Conservation (phyloP, 2,113 vertebrate species). For the Athene noctua region DNA sequence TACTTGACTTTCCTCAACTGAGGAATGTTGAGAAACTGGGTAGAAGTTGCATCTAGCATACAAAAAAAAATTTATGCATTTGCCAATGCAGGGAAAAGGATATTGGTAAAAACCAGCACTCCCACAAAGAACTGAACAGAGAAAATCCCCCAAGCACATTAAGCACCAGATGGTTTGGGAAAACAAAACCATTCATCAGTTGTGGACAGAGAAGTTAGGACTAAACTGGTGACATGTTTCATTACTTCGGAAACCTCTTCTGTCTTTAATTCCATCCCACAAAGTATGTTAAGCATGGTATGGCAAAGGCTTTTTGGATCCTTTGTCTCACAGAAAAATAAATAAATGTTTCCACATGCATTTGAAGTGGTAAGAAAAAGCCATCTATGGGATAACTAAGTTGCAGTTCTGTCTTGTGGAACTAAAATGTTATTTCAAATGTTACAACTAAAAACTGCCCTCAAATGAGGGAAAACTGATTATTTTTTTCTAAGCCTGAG, state of each 20-base stretch:
- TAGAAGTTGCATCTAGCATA: not conserved
- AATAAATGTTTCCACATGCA: not conserved
- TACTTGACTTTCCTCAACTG: not conserved
- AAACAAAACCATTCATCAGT: not conserved
- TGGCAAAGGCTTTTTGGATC: not conserved
- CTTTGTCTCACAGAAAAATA: not conserved
- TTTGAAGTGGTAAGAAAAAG: not conserved
- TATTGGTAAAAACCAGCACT: not conserved
- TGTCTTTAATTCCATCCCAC: not conserved
- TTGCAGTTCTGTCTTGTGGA: not conserved
- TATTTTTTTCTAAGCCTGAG: not conserved
- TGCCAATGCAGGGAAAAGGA: not conserved
- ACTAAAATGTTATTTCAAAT: not conserved
- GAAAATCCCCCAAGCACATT: not conserved
- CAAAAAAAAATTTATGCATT: fast-evolving
- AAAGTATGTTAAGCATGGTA: not conserved
- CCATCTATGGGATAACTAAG: not conserved
- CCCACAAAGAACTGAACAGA: not conserved
- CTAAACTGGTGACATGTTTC: not conserved
- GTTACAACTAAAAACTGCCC: not conserved
- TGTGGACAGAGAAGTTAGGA: not conserved
- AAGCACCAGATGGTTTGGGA: not conserved
- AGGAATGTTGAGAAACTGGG: not conserved
- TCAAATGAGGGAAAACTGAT: not conserved
- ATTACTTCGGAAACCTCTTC: not conserved